Base-by-base conservation (phyloP, 2,113 vertebrate species). In the Chlorodrepanis virens region DNA sequence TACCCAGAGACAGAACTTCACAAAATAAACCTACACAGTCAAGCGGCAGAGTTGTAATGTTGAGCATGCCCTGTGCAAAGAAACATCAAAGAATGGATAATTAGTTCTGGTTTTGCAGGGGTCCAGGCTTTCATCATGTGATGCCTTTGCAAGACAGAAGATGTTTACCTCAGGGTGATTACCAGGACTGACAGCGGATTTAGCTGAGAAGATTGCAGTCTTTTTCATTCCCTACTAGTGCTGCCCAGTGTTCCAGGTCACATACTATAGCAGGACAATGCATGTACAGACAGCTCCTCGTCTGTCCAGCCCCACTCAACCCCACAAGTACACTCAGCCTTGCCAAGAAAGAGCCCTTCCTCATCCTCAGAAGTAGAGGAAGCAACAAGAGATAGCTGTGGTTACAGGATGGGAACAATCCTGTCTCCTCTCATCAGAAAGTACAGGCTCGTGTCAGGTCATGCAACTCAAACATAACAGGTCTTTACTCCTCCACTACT, bases 391-490 rank as follows among this genome's bases (percentile, higher is more conserved):
- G 20, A 23, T 2, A 61, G 21, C 37, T 81, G 37, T 21, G 28
- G 3, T 50, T 61, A 23, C 52, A 52, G 12, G 37, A n/a, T 31
- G 35, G 21, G 22, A 79, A 13, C 19, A 47, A 44, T 68, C n/a
- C 47, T 23, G 10, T 40, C 13, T 75, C 21, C 42, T 29, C 10
- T 37, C 33, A 35, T 72, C 54, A 52, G 78, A 60, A 96, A 72
- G 8, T 14, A 22, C 10, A 64, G 29, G 10, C 29, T 14, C 4
- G 5, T 20, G 18, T 20, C 29, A 65, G 42, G 14, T 24, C 5
- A 4, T 4, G 5, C 0, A 0, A 59, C 28, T 35, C 9, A 68
- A 83, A 80, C 2, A 4, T 22, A 67, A 37, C 42, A 45, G 28
- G 24, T 59, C 15, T 21, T 78, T 47, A 11, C 28, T 84, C 24